These are phyloP conservation scores for Caretta caretta DNA, from an alignment of 2,113 vertebrate species.

Conservation along the genomic window DNA sequence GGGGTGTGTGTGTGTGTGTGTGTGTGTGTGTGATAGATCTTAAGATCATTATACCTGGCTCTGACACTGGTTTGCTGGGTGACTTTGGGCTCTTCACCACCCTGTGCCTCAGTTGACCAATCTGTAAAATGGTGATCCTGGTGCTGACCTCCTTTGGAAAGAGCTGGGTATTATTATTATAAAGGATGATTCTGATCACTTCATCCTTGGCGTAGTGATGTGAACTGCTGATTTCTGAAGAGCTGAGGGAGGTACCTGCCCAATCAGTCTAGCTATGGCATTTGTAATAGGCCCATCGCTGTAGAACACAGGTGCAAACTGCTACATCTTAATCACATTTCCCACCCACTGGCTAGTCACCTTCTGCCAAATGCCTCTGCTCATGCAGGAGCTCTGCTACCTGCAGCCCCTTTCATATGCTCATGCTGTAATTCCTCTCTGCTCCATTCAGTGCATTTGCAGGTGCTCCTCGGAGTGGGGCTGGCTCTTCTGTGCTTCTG, in stretches of 20 bases:
- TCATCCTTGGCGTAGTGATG: neutral
- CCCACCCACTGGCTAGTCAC: neutral
- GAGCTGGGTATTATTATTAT: neutral
- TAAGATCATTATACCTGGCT: neutral
- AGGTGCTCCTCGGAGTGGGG: conserved; percentile 79
- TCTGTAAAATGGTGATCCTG: neutral
- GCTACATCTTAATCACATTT: neutral
- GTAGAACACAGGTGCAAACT: neutral
- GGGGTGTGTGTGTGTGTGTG: no score
- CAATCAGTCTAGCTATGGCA: neutral
- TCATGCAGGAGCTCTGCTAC: neutral
- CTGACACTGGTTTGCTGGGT: neutral
- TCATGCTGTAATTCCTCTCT: neutral
- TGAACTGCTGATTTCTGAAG: neutral
- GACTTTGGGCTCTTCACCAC: neutral
- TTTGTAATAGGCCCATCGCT: neutral
- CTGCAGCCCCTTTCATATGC: neutral
- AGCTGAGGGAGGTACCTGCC: neutral
- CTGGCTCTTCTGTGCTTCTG: conserved; percentile 83
- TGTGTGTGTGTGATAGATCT: no score
- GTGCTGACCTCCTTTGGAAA: neutral
- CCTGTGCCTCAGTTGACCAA: neutral
- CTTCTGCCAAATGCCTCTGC: no score
- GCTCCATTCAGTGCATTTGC: conserved; percentile 76
- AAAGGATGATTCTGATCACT: neutral